These are phyloP conservation scores for Narcine bancroftii DNA, from an alignment of 2,113 vertebrate genomes.

Conservation along the genomic window DNA sequence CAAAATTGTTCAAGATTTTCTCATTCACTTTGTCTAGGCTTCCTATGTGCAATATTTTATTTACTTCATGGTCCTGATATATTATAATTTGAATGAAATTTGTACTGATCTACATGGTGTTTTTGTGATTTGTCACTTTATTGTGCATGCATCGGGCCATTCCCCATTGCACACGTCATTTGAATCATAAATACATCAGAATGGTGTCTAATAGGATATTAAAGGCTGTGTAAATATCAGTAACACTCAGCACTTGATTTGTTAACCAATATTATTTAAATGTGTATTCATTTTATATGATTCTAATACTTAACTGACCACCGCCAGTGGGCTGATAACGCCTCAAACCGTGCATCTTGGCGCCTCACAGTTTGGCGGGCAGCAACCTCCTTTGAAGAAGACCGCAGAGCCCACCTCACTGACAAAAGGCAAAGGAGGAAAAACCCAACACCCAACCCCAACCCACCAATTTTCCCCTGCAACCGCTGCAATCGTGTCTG, in stretches of 20 bases:
- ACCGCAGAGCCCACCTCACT: no score
- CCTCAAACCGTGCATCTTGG: no score
- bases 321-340: no score
- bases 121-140: neutral
- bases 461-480: no score
- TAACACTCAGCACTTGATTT: neutral
- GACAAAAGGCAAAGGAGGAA: no score
- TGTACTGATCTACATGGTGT: neutral
- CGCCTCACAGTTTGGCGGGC: no score
- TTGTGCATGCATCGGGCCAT: neutral
- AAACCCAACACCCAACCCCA: no score
- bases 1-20: neutral
- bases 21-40: neutral
- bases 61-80: neutral
- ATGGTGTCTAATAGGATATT: neutral
- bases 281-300: neutral
- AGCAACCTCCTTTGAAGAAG: no score
- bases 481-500: no score
- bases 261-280: neutral
- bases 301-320: no score
- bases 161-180: neutral
- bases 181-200: neutral
- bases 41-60: neutral
- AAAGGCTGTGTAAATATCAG: neutral
- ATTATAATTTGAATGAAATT: constrained; percentile 1